Conservation (phyloP, 1,140 invertebrate genomes). For the Oedothorax gibbosus region DNA sequence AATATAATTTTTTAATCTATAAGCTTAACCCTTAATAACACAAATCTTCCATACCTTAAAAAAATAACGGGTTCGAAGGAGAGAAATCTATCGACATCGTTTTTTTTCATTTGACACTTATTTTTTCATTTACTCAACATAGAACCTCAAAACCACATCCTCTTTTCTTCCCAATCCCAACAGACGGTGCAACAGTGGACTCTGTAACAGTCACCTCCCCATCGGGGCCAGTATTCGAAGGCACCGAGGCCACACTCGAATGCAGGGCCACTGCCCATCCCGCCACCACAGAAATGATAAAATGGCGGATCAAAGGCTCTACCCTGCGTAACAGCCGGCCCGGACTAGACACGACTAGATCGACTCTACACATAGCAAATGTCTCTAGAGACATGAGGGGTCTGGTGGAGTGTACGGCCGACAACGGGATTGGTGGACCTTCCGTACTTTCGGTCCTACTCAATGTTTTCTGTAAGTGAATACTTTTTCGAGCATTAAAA, state of each 20-base stretch:
- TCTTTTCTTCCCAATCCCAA: constrained; percentile 7
- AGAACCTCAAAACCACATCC: not conserved
- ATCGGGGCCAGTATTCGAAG: constrained; percentile 64
- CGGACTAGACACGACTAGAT: constrained; percentile 37
- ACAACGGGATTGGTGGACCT: constrained; percentile 85
- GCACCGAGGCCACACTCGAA: constrained; percentile 85
- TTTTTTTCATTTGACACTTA: too few species aligned
- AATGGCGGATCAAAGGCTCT: constrained; percentile 75
- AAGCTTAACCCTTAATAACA: too few species aligned
- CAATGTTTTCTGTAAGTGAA: constrained; percentile 29
- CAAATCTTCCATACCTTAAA: too few species aligned
- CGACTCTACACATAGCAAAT: constrained; percentile 65
- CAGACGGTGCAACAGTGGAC: constrained; percentile 50
- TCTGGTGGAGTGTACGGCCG: constrained; percentile 88
- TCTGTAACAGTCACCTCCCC: constrained; percentile 44
- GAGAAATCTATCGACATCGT: too few species aligned
- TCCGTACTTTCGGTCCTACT: constrained; percentile 39
- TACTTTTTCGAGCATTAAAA: too few species aligned
- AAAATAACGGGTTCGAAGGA: too few species aligned
- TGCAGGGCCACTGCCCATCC: constrained; percentile 92
- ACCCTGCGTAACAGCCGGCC: not conserved
- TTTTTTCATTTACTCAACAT: too few species aligned
- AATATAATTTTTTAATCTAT: too few species aligned
- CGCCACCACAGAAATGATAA: constrained; percentile 83
- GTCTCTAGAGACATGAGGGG: constrained; percentile 88